Conservation (phyloP, 2,797 vertebrate genomes). For the Pseudochirops corinnae region DNA sequence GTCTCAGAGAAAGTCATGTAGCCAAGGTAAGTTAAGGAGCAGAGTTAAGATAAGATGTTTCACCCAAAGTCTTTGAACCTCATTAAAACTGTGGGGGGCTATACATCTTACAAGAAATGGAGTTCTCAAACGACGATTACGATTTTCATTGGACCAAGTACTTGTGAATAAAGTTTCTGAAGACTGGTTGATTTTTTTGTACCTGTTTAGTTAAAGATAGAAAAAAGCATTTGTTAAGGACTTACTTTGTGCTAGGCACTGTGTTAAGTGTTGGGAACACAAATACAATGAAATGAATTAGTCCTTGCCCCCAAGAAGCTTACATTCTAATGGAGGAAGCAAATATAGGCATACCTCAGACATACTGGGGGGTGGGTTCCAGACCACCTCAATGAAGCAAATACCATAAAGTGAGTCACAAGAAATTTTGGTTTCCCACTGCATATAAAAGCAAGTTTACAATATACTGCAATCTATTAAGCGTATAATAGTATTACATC, state of each 20-base stretch:
- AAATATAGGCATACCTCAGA: background rate
- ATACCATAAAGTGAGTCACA: background rate
- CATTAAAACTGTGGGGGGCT: background rate
- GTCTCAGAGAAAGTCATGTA: background rate
- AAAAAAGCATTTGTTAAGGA: background rate
- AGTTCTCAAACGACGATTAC: background rate
- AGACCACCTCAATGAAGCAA: background rate
- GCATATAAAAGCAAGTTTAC: background rate
- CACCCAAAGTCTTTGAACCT: background rate
- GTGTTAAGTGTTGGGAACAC: background rate
- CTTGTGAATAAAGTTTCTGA: background rate
- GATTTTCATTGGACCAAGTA: background rate
- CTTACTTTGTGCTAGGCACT: background rate
- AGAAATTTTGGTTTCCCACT: background rate
- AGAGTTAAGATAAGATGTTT: background rate
- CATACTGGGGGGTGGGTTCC: background rate
- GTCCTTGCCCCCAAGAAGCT: background rate
- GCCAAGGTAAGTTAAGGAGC: background rate
- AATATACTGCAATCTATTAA: background rate
- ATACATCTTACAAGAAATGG: background rate
- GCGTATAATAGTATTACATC: background rate
- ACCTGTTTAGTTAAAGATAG: background rate
- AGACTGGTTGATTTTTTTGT: slow-evolving; percentile 15
- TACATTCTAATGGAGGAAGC: background rate
- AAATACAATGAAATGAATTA: background rate